Evolutionary conservation across 2,888 invertebrate genomes (phyloP), one percentile per base, ranked within the genome.

Genomic region (Dasypogon diadema): DNA sequence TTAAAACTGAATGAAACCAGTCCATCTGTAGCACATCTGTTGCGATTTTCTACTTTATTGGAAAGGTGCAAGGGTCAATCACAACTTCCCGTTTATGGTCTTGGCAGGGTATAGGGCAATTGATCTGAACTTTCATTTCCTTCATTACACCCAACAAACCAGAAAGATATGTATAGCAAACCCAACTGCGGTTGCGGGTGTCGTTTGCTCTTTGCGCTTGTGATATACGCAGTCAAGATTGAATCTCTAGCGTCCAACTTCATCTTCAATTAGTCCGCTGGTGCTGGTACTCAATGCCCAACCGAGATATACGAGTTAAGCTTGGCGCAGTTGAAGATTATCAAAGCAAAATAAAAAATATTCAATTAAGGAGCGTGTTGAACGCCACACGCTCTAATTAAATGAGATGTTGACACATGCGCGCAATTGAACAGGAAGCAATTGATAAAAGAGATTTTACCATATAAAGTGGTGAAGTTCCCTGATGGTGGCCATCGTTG

Each of bases 121-220:
- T 77, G 76, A 76, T 77, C 74, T 77, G 77, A 77, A 76, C 77
- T 70, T 54, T 56, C 60, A 77, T 77, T 77, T 77, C 77, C 77
- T 77, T 56, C 63, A 26, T n/a, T 6, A 54, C 18, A 48, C 4
- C n/a, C 16, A 22, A 18, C n/a, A n/a, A n/a, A n/a, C n/a, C n/a
- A n/a, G n/a, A n/a, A n/a, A n/a, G n/a, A n/a, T n/a, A n/a, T n/a
- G n/a, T n/a, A n/a, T n/a, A n/a, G n/a, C n/a, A n/a, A n/a, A n/a
- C n/a, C n/a, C n/a, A n/a, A n/a, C n/a, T n/a, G 22, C 21, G 21
- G 6, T 18, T 18, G 14, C 34, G 70, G 54, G 54, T 34, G 51
- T 48, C 24, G 2, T n/a, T n/a, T n/a, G n/a, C n/a, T n/a, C n/a
- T n/a, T n/a, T n/a, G n/a, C n/a, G n/a, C n/a, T n/a, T n/a, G n/a